Evolutionary conservation across 2,113 vertebrate genomes (phyloP).

Genomic region (Ochotona princeps): DNA sequence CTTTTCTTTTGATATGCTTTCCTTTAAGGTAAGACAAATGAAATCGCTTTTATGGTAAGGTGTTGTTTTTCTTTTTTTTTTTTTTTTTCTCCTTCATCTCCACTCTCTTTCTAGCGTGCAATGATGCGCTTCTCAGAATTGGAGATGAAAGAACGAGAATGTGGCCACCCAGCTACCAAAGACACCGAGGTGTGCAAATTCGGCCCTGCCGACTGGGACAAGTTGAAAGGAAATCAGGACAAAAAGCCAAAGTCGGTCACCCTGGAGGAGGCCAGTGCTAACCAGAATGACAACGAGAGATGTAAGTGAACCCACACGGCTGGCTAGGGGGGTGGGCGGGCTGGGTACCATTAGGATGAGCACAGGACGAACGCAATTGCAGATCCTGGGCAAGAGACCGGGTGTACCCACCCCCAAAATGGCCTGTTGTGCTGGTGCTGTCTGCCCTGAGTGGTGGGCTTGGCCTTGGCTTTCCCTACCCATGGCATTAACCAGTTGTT

Average conservation of each 20-base stretch:
- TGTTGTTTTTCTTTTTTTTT: slow-evolving; percentile 77
- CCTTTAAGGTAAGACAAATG: slow-evolving; percentile 86
- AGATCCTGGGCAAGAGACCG: not conserved
- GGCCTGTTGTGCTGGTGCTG: not conserved
- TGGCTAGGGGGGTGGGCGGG: not conserved
- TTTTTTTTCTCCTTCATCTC: slow-evolving; percentile 87
- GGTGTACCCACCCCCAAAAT: not conserved
- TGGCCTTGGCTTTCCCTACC: not conserved
- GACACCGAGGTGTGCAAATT: slow-evolving; percentile 91
- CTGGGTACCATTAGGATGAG: not conserved
- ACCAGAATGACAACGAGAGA: slow-evolving; percentile 88
- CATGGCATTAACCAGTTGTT: not conserved
- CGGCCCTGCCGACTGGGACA: slow-evolving; percentile 90
- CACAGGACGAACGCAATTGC: not conserved
- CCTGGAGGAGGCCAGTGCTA: slow-evolving; percentile 87
- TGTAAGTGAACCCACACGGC: slow-evolving; percentile 81
- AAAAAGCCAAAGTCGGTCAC: slow-evolving; percentile 89
- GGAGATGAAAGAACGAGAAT: slow-evolving; percentile 96
- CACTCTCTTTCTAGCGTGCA: slow-evolving; percentile 93
- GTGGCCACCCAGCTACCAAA: slow-evolving; percentile 92
- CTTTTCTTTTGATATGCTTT: slow-evolving; percentile 87
- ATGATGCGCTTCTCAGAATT: slow-evolving; percentile 98
- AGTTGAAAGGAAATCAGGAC: slow-evolving; percentile 89
- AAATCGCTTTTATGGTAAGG: slow-evolving; percentile 84
- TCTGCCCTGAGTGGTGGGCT: not conserved